A percentile compares a stretch with the other conserved stretches of the same genome.
These are phyloP conservation scores for Athetis lepigone DNA, from an alignment of 2,888 invertebrate genomes.

Conservation along the genomic window DNA sequence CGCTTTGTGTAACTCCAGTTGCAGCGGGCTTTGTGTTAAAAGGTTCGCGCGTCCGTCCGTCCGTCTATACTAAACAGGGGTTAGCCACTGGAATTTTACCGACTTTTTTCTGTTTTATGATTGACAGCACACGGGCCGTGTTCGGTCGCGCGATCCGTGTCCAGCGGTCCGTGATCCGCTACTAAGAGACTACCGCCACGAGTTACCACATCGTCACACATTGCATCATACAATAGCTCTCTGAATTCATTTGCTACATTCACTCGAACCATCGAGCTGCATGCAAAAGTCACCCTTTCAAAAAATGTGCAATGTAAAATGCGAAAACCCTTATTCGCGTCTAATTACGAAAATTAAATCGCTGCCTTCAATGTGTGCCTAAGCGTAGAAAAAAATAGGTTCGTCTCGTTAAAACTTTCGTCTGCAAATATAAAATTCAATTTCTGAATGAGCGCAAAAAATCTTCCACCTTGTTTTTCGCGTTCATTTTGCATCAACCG, in stretches of 20 bases:
- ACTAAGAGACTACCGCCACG: conserved; percentile 79
- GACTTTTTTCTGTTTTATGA: conserved; percentile 87
- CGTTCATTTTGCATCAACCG: conserved; percentile 90
- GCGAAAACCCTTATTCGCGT: conserved; percentile 56
- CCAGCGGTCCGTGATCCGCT: conserved; percentile 84
- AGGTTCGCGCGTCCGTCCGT: conserved; percentile 71
- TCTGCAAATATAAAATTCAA: conserved; percentile 89
- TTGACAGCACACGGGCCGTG: conserved; percentile 89
- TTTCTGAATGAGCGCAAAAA: conserved; percentile 89
- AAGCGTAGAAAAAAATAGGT: conserved; percentile 79
- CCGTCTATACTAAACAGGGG: conserved; percentile 80
- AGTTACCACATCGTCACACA: conserved; percentile 80
- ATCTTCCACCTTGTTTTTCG: conserved; percentile 88
- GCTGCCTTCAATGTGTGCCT: conserved; percentile 77
- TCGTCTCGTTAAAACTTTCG: conserved; percentile 88
- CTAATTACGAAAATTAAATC: conserved; percentile 79
- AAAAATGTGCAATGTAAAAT: conserved; percentile 60
- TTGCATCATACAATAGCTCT: conserved; percentile 79
- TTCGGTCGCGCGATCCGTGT: conserved; percentile 87
- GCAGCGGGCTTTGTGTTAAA: conserved; percentile 74
- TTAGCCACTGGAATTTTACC: conserved; percentile 82
- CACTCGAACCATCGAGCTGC: conserved; percentile 70
- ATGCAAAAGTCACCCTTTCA: conserved; percentile 68
- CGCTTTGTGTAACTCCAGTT: conserved; percentile 76
- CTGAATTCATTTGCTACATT: conserved; percentile 74